Evolutionary conservation across 2,888 invertebrate genomes (phyloP).

Genomic region (Carpatolechia fugitivella): DNA sequence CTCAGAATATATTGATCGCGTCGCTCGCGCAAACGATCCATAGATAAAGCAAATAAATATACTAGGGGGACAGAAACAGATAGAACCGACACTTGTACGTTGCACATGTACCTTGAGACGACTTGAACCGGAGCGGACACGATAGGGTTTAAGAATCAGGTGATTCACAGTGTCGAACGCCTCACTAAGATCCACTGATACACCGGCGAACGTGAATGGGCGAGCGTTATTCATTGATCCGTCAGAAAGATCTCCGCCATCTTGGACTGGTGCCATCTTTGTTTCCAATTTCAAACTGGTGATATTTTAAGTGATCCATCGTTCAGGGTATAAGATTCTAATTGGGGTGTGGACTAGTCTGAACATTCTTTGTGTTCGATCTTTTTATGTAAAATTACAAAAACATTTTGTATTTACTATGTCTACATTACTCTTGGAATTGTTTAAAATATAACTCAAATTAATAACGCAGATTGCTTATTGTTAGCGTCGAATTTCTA

Average conservation of each 20-base stretch:
- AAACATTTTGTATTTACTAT: too few species aligned
- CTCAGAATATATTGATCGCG: constrained; percentile 11
- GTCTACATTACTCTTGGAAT: too few species aligned
- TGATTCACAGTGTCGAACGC: constrained; percentile 8
- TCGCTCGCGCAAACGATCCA: constrained; percentile 20
- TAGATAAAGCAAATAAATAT: constrained; percentile 16
- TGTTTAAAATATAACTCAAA: too few species aligned
- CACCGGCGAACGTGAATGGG: constrained; percentile 27
- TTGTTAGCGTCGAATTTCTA: neutral
- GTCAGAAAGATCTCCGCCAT: constrained; percentile 20
- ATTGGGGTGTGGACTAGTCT: constrained; percentile 10
- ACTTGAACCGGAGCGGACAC: neutral
- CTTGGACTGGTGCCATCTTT: constrained; percentile 30
- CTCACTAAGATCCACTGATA: constrained; percentile 15
- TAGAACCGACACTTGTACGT: neutral
- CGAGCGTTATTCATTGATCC: constrained; percentile 25
- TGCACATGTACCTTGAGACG: neutral
- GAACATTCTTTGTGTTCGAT: neutral
- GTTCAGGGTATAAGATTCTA: constrained; percentile 11
- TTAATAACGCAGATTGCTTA: too few species aligned
- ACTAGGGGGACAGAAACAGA: neutral
- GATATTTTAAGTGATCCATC: constrained; percentile 19
- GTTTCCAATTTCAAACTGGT: constrained; percentile 21
- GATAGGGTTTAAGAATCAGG: neutral
- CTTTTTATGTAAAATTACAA: neutral